Conservation (phyloP, 2,888 invertebrate genomes). For the Pheosia gnoma region DNA sequence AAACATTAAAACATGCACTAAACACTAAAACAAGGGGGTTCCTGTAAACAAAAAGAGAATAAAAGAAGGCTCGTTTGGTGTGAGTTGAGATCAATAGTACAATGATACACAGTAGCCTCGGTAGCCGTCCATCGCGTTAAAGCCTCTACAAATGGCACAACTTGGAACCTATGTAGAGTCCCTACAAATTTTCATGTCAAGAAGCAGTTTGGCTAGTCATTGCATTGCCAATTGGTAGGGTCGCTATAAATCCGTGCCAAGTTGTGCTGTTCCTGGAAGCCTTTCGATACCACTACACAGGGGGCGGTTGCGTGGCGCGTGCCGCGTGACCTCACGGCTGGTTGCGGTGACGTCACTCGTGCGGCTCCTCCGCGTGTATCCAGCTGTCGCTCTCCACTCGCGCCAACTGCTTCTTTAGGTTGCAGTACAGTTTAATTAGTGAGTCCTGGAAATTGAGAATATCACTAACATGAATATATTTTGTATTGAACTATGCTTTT, state of each 20-base stretch:
- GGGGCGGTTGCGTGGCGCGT: conserved; percentile 11
- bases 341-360: conserved; percentile 63
- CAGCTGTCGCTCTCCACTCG: conserved; percentile 80
- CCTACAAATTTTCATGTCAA: too few species aligned
- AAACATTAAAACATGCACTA: conserved; percentile 28
- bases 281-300: too few species aligned
- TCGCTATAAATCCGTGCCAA: too few species aligned
- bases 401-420: conserved; percentile 87
- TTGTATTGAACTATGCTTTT: too few species aligned
- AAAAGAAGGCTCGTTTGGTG: conserved; percentile 58
- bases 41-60: conserved; percentile 33
- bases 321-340: conserved; percentile 29
- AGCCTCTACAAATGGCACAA: too few species aligned
- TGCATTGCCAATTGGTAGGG: too few species aligned
- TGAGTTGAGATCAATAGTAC: conserved; percentile 57
- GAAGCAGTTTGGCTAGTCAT: too few species aligned
- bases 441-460: conserved; percentile 81
- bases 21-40: conserved; percentile 25
- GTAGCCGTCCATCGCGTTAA: conserved; percentile 18
- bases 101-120: conserved; percentile 19
- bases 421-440: conserved; percentile 86
- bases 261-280: too few species aligned
- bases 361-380: conserved; percentile 77
- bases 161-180: too few species aligned
- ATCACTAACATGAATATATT: not conserved